Evolutionary conservation across 2,113 vertebrate genomes (phyloP), one percentile per base, ranked within the genome.

Genomic region (Oriolus oriolus): DNA sequence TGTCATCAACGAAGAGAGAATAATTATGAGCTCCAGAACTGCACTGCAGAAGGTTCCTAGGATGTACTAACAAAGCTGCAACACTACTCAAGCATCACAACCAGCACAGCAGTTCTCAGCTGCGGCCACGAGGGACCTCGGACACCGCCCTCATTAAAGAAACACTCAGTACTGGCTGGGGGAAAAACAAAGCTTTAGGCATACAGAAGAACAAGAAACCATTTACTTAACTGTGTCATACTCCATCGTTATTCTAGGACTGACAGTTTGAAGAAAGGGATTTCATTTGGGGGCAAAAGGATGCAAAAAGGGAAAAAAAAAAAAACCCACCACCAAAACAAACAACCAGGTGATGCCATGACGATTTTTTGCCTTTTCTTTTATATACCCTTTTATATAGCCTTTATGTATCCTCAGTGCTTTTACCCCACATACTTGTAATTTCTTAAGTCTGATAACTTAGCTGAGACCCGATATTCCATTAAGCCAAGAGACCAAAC

Each of bases 71-170:
- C n/a, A 88, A 59, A 83, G 63, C 82, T 61, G 35, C 14, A 44
- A 65, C 49, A 81, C 57, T 39, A 41, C 41, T 54, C 4, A 2
- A 87, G 60, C 66, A 88, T 26, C 68, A 22, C 15, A 52, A 63
- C 20, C 61, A 54, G 65, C 37, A 56, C 66, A 60, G 90, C 79
- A 76, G 2, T 78, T 84, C 90, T 56, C 56, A 31, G 57, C 94
- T 69, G 75, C 2, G 11, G 75, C 92, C 92, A 85, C 78, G 74
- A 90, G 92, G 42, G 92, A 91, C 61, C n/a, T 57, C 8, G 28
- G 10, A 30, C 21, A 64, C 70, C 3, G 11, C 41, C 53, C 85
- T 57, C 65, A 35, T 45, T 71, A 61, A n/a, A 66, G 56, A 31
- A 20, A 33, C 33, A 15, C 33, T 45, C 15, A 0, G 8, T 2